Evolutionary conservation across 2,888 invertebrate genomes (phyloP).

Genomic region (Pachliopta kotzebuea): DNA sequence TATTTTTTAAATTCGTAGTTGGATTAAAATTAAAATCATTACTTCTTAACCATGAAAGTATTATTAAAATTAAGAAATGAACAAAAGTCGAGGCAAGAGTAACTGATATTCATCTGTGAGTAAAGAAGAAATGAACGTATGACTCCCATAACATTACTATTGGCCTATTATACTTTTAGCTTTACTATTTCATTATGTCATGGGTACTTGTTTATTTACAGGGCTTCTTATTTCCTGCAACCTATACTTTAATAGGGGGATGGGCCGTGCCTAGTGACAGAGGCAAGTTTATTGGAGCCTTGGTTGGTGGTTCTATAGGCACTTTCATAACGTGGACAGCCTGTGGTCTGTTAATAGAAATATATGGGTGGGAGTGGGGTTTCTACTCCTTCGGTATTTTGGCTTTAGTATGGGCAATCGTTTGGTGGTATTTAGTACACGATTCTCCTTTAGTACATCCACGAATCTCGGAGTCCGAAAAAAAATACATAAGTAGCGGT

Average conservation of each 20-base stretch:
- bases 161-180: too few species aligned
- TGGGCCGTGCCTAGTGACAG: conserved; percentile 83
- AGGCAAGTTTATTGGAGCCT: conserved; percentile 79
- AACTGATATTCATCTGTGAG: too few species aligned
- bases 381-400: conserved; percentile 77
- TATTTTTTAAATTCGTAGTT: too few species aligned
- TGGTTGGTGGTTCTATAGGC: conserved; percentile 82
- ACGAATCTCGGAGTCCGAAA: conserved; percentile 74
- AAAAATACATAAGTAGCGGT: conserved; percentile 64
- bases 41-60: too few species aligned
- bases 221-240: conserved; percentile 73
- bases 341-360: conserved; percentile 73
- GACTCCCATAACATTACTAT: too few species aligned
- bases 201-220: conserved; percentile 32
- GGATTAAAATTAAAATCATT: too few species aligned
- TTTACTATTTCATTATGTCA: too few species aligned
- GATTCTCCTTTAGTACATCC: conserved; percentile 78
- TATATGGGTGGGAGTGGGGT: conserved; percentile 78
- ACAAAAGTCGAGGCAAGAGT: too few species aligned
- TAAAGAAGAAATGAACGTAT: too few species aligned
- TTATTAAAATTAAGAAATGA: too few species aligned
- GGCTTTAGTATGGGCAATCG: conserved; percentile 56
- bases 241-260: conserved; percentile 76
- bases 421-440: conserved; percentile 70
- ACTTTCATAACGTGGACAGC: conserved; percentile 80